These are phyloP conservation scores for Latrodectus elegans DNA, from an alignment of 2,888 invertebrate species.

Conservation along the genomic window DNA sequence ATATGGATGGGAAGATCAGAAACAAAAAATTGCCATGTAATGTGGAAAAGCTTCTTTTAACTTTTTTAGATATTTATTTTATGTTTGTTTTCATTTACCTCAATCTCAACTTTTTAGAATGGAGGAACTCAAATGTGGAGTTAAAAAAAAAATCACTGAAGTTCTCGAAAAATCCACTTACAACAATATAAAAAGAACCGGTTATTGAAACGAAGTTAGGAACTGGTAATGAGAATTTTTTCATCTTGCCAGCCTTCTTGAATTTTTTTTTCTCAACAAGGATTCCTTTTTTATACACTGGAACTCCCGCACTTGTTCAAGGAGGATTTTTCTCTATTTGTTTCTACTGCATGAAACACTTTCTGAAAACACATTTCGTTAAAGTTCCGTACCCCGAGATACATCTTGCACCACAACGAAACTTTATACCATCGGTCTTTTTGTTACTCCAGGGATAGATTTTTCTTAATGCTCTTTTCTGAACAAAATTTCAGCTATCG, in stretches of 20 bases:
- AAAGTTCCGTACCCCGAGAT: constrained; percentile 23
- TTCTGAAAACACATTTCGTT: constrained; percentile 32
- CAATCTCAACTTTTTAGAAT: background rate
- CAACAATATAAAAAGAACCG: constrained; percentile 27
- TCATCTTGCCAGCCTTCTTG: constrained; percentile 3
- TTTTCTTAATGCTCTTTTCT: constrained; percentile 30
- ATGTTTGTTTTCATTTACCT: constrained; percentile 31
- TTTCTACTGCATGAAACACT: constrained; percentile 43
- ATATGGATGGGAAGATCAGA: constrained; percentile 2
- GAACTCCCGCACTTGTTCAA: background rate
- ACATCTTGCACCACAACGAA: constrained; percentile 16
- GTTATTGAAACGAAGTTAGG: constrained; percentile 66
- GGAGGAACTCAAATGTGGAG: background rate
- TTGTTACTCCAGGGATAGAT: constrained; percentile 23
- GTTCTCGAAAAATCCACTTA: background rate
- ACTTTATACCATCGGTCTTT: constrained; percentile 28
- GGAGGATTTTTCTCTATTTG: constrained; percentile 20
- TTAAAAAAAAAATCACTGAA: no score
- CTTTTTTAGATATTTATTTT: constrained; percentile 23
- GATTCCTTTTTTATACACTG: background rate
- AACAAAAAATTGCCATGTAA: background rate
- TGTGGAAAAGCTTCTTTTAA: constrained; percentile 21
- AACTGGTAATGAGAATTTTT: constrained; percentile 55
- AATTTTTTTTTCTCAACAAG: constrained; percentile 13
- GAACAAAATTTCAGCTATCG: constrained; percentile 29